phyloP scores from a whole-genome alignment of 1,140 invertebrate genomes.

The Matsumurasca onukii region DNA sequence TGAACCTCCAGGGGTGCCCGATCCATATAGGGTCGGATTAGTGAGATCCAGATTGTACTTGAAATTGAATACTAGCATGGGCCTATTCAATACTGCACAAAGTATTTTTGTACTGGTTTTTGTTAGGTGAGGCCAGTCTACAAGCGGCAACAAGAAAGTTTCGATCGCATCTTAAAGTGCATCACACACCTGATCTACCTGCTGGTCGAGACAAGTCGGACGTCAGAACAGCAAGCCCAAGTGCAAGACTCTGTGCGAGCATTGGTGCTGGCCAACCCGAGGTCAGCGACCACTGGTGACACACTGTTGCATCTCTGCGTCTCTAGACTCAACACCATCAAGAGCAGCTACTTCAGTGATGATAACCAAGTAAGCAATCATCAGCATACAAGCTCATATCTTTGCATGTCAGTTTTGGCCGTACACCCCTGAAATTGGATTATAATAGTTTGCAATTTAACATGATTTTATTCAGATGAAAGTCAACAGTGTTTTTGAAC shows the following conservation, averaged over 20 bases:
- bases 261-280: constrained; percentile 63
- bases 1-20: too few species aligned
- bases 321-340: constrained; percentile 75
- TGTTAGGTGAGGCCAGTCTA: constrained; percentile 64
- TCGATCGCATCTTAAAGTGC: constrained; percentile 76
- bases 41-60: too few species aligned
- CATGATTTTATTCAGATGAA: too few species aligned
- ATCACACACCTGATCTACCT: constrained; percentile 80
- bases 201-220: constrained; percentile 61
- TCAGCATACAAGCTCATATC: too few species aligned
- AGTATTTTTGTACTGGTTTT: too few species aligned
- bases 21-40: too few species aligned
- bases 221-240: constrained; percentile 50
- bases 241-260: constrained; percentile 51
- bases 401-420: too few species aligned
- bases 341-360: constrained; percentile 73
- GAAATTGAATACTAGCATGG: too few species aligned
- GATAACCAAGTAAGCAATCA: constrained; percentile 59
- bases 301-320: constrained; percentile 79
- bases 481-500: too few species aligned
- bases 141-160: constrained; percentile 77
- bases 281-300: constrained; percentile 70
- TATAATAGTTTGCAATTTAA: too few species aligned
- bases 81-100: too few species aligned
- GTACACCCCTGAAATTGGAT: too few species aligned